phyloP scores from a whole-genome alignment of 1,140 invertebrate species.

The Rhynchophorus ferrugineus region DNA sequence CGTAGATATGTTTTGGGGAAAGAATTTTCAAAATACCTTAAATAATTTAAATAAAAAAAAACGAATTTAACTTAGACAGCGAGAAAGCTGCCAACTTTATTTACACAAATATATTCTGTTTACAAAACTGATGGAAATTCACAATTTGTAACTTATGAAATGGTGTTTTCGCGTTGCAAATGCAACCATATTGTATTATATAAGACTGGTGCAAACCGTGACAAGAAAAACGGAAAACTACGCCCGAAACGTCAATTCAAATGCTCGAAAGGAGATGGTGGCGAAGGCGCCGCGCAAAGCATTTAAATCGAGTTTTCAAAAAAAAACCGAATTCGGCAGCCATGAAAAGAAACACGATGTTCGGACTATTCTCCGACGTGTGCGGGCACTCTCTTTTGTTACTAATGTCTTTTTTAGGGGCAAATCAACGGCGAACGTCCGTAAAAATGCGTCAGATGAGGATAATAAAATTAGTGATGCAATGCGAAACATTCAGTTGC shows the following conservation, averaged over 20 bases:
- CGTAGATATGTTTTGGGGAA: no score
- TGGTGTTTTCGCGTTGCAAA: slow-evolving; percentile 27
- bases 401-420: not conserved
- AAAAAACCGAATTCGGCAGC: no score
- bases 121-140: slow-evolving; percentile 38
- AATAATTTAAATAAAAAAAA: no score
- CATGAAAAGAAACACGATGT: no score
- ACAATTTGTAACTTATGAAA: slow-evolving; percentile 28
- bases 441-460: slow-evolving; percentile 4
- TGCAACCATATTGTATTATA: slow-evolving; percentile 22
- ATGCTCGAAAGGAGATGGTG: slow-evolving; percentile 1
- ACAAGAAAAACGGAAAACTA: slow-evolving; percentile 1
- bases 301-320: no score
- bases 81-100: slow-evolving; percentile 32
- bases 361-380: no score
- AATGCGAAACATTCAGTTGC: slow-evolving; percentile 34
- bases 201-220: slow-evolving; percentile 32
- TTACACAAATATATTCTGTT: slow-evolving; percentile 38
- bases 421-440: not conserved
- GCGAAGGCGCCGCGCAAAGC: no score
- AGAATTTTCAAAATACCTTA: no score
- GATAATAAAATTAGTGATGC: slow-evolving; percentile 16
- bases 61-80: slow-evolving; percentile 27
- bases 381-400: no score
- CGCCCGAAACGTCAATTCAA: slow-evolving; percentile 9